Evolutionary conservation across 2,113 vertebrate species (phyloP).

Genomic region (Varanus salvator): DNA sequence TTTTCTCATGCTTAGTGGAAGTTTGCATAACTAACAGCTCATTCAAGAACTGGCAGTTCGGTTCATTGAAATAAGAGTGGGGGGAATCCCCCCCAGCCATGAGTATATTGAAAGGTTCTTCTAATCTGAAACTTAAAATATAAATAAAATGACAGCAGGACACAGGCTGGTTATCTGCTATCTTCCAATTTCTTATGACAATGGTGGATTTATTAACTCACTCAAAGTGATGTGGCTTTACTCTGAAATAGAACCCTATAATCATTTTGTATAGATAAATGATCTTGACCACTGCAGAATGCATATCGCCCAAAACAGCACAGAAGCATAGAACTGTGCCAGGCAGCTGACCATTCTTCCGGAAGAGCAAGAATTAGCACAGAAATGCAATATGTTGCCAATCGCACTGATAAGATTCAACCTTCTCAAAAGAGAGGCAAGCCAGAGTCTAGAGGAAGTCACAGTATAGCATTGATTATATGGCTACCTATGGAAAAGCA

Average conservation of each 20-base stretch:
- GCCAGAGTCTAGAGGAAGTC: background rate
- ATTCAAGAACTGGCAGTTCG: background rate
- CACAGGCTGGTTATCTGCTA: background rate
- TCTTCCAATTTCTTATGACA: constrained; percentile 20
- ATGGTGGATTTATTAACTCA: constrained; percentile 36
- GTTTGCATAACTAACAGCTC: background rate
- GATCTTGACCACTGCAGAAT: constrained; percentile 39
- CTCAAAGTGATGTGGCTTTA: constrained; percentile 8
- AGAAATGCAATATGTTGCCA: constrained; percentile 39
- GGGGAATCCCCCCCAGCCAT: background rate
- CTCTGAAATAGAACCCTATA: constrained; percentile 32
- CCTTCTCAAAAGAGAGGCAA: constrained; percentile 9
- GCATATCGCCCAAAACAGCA: constrained; percentile 16
- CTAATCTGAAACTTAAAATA: constrained; percentile 1
- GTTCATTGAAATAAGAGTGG: background rate
- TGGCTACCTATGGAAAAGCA: background rate
- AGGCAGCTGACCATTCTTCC: background rate
- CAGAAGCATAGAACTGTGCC: constrained; percentile 2
- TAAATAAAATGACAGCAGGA: background rate
- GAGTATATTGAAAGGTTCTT: background rate
- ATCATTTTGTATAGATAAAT: constrained; percentile 19
- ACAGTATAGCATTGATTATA: background rate
- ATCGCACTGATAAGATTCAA: constrained; percentile 18
- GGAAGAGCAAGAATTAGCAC: constrained; percentile 29
- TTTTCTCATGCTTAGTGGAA: background rate